Evolutionary conservation across 2,113 vertebrate species (phyloP).

Genomic region (Eurypyga helias): DNA sequence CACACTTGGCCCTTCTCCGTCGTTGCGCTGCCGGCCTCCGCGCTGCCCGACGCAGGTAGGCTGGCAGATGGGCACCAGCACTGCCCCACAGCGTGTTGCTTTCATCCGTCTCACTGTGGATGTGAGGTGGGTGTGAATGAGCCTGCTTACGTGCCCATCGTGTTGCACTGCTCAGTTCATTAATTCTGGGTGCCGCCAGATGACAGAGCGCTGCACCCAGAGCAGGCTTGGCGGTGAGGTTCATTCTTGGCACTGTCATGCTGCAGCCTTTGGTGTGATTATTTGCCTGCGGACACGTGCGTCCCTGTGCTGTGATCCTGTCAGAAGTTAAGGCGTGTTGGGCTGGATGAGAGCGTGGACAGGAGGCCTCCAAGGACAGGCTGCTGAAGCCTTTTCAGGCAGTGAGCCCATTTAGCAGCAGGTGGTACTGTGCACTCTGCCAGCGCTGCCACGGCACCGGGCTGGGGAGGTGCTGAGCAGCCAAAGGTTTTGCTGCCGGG

Average conservation of each 20-base stretch:
- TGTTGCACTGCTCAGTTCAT: background rate
- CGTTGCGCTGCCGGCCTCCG: background rate
- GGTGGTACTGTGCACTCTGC: background rate
- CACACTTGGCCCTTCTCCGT: fast-evolving
- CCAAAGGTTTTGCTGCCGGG: background rate
- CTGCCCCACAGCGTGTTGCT: background rate
- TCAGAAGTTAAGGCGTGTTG: background rate
- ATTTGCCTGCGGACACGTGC: background rate
- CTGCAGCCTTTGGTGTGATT: background rate
- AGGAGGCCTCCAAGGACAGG: constrained; percentile 6
- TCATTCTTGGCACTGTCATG: background rate
- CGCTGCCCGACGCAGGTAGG: background rate
- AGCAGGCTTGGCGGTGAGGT: background rate
- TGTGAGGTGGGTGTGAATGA: constrained; percentile 28
- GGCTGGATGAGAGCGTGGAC: background rate
- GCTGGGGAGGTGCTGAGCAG: background rate
- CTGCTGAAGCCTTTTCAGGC: background rate
- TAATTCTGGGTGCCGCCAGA: background rate
- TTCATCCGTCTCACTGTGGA: background rate
- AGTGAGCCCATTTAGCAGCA: background rate
- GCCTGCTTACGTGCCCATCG: background rate
- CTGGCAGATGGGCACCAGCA: constrained; percentile 42
- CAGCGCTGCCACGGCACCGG: fast-evolving
- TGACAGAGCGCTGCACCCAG: background rate
- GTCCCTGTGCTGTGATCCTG: constrained; percentile 6